A percentile compares a stretch with the other conserved stretches of the same genome.
Conservation (phyloP, 1,140 invertebrate species). For the Dreissena polymorpha region DNA sequence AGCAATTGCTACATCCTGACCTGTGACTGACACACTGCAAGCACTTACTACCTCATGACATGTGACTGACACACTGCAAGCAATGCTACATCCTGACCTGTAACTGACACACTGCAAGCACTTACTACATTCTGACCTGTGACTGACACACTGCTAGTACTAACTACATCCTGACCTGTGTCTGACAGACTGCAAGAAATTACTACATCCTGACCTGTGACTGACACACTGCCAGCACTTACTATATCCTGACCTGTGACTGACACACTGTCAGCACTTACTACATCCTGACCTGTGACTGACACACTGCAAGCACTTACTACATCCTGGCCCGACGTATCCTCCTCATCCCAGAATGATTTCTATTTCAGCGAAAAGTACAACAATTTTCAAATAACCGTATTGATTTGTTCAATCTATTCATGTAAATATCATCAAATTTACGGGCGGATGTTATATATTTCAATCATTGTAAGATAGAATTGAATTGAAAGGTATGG, state of each 20-base stretch:
- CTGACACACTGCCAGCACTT: background rate
- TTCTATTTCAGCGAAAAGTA: background rate
- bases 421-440: no score
- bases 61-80: no score
- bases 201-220: slow-evolving; percentile 6
- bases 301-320: background rate
- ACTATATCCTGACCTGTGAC: slow-evolving; percentile 1
- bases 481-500: no score
- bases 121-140: slow-evolving; percentile 10
- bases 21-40: no score
- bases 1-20: slow-evolving; percentile 5
- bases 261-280: background rate
- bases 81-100: slow-evolving; percentile 1
- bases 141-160: background rate
- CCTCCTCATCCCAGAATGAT: slow-evolving; percentile 44
- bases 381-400: no score
- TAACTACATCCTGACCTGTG: slow-evolving; percentile 6
- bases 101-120: background rate
- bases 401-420: no score
- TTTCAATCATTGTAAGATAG: no score
- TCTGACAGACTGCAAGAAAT: background rate
- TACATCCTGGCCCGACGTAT: background rate
- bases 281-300: no score
- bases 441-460: no score
- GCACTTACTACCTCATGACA: background rate